Evolutionary conservation across 92 coral and sea anemone genomes (phyloP).

Genomic region (Heliopora coerulea): DNA sequence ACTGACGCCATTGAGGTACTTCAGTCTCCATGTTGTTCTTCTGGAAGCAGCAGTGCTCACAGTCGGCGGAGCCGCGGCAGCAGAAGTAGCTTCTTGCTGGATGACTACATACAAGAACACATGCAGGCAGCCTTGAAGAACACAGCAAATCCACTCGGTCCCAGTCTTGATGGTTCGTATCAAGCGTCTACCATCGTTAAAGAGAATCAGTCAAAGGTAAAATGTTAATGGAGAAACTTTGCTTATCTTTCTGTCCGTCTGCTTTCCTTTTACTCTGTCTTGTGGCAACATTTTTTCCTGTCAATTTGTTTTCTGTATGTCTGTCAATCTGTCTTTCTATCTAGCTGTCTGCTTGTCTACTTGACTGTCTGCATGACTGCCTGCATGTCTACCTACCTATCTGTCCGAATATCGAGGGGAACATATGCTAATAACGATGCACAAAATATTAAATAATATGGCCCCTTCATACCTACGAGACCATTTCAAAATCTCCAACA

Average conservation of each 20-base stretch:
- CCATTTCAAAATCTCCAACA: too few species aligned
- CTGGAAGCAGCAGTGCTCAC: constrained; percentile 45
- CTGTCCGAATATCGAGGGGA: too few species aligned
- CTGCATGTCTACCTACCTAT: too few species aligned
- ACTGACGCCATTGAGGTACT: constrained; percentile 76
- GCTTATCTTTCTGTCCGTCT: background rate
- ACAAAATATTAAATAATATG: too few species aligned
- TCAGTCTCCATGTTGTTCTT: constrained; percentile 59
- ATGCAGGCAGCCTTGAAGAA: constrained; percentile 69
- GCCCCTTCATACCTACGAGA: too few species aligned
- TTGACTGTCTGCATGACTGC: too few species aligned
- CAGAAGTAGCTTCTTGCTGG: constrained; percentile 82
- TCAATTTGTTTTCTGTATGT: too few species aligned
- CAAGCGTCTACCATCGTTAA: constrained; percentile 15
- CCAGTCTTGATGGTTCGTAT: background rate
- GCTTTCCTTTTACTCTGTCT: background rate
- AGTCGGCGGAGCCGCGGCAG: constrained; percentile 76
- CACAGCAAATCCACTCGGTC: constrained; percentile 47
- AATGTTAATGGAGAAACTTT: background rate
- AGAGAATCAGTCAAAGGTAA: constrained; percentile 11
- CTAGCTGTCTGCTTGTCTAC: too few species aligned
- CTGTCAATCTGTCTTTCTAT: too few species aligned
- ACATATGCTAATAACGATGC: too few species aligned
- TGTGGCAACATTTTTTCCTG: too few species aligned
- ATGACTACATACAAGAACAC: constrained; percentile 79